phyloP scores from a whole-genome alignment of 2,888 invertebrate genomes.

The Sympetrum striolatum region DNA sequence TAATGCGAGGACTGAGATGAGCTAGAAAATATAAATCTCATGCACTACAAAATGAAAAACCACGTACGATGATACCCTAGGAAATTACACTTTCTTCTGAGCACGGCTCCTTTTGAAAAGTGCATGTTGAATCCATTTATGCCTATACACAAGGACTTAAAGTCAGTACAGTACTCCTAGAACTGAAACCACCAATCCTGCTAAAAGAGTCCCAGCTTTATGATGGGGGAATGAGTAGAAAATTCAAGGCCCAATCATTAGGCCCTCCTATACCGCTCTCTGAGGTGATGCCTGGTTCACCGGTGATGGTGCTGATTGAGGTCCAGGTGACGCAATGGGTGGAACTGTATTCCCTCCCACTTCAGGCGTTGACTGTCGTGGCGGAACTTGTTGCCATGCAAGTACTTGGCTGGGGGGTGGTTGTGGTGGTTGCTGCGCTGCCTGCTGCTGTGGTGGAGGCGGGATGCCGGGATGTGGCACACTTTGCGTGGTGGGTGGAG shows the following conservation, averaged over 20 bases:
- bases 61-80: neutral
- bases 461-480: conserved; percentile 56
- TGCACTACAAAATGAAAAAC: neutral
- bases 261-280: neutral
- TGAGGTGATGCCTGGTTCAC: neutral
- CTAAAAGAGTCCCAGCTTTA: conserved; percentile 10
- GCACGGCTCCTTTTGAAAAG: neutral
- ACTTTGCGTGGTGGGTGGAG: conserved; percentile 58
- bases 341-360: neutral
- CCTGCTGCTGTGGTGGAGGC: conserved; percentile 60
- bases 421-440: conserved; percentile 63
- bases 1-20: conserved; percentile 7
- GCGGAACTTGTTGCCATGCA: conserved; percentile 23
- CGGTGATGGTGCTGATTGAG: neutral
- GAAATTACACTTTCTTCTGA: conserved; percentile 4
- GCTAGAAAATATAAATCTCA: conserved; percentile 15
- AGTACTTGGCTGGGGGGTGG: conserved; percentile 56
- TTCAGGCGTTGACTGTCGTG: conserved; percentile 1
- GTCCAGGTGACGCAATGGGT: neutral
- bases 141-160: conserved; percentile 22
- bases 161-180: conserved; percentile 11
- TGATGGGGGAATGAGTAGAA: conserved; percentile 1
- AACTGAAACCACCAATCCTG: neutral
- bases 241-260: neutral
- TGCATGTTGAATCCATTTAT: neutral